These are phyloP conservation scores for Acanthurus lineatus DNA, from an alignment of 2,797 vertebrate genomes.

Conservation along the genomic window DNA sequence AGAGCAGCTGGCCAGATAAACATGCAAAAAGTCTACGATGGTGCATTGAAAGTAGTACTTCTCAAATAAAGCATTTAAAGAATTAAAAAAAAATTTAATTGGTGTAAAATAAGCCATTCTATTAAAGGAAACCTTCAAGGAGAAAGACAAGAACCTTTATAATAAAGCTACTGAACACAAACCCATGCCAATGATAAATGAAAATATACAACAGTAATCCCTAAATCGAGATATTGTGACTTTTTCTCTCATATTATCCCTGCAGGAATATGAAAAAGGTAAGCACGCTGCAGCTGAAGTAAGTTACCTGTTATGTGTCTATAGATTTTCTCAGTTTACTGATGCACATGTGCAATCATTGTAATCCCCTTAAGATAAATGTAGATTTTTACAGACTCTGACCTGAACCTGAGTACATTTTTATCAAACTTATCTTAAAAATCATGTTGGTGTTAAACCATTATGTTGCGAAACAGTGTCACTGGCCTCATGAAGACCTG, in stretches of 20 bases:
- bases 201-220: too few species aligned
- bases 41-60: too few species aligned
- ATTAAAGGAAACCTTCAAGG: too few species aligned
- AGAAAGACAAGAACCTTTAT: too few species aligned
- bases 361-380: background rate
- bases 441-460: background rate
- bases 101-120: too few species aligned
- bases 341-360: too few species aligned
- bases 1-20: background rate
- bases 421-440: background rate
- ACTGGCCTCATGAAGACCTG: constrained; percentile 2
- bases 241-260: too few species aligned
- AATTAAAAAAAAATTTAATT: too few species aligned
- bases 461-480: constrained; percentile 1
- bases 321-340: background rate
- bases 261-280: background rate
- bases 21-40: background rate
- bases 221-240: too few species aligned
- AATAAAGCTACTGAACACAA: too few species aligned
- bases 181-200: too few species aligned
- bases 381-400: background rate
- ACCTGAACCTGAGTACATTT: background rate
- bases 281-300: background rate
- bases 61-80: too few species aligned
- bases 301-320: background rate